phyloP scores from a whole-genome alignment of 2,113 vertebrate species.

The Chunga burmeisteri region DNA sequence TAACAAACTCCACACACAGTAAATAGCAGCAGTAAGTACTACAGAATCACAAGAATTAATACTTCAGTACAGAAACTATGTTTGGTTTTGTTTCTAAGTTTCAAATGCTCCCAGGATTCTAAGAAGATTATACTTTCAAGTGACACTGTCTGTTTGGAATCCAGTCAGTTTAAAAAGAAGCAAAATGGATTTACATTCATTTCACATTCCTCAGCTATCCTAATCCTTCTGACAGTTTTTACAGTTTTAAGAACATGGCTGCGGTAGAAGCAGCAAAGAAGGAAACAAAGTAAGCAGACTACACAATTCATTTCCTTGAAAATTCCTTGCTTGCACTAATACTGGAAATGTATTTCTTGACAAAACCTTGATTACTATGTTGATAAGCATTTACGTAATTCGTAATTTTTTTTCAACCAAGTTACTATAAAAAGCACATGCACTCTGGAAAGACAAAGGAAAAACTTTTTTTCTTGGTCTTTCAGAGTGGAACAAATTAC shows the following conservation, averaged over 20 bases:
- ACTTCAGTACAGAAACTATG: neutral
- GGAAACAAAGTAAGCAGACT: neutral
- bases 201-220: conserved; percentile 30
- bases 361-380: neutral
- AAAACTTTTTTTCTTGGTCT: neutral
- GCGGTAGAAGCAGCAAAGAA: neutral
- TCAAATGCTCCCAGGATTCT: neutral
- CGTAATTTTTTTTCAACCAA: neutral
- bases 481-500: conserved; percentile 44
- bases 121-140: conserved; percentile 48
- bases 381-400: neutral
- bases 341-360: neutral
- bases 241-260: neutral
- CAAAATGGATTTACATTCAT: conserved; percentile 45
- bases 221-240: conserved; percentile 38
- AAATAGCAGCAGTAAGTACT: neutral
- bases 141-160: conserved; percentile 13
- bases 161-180: neutral
- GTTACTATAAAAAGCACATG: conserved; percentile 10
- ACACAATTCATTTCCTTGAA: neutral
- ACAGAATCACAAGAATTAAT: neutral
- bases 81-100: neutral
- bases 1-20: neutral
- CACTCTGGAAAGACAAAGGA: conserved; percentile 20
- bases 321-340: neutral